Evolutionary conservation across 2,888 invertebrate species (phyloP).

Genomic region (Rhamnusium bicolor): DNA sequence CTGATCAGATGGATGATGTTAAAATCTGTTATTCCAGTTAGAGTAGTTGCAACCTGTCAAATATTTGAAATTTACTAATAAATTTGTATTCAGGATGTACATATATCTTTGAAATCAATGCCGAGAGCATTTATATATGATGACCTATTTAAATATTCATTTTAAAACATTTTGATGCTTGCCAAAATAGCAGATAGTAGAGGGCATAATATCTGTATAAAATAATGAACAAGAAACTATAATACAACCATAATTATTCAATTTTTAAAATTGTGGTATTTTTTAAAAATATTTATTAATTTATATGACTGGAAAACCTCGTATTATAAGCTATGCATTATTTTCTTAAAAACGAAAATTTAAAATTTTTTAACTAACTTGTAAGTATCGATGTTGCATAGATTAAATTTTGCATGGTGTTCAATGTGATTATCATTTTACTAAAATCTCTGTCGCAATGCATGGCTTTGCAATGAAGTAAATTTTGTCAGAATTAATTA

Average conservation of each 20-base stretch:
- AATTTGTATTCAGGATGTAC: not conserved
- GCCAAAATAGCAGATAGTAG: not conserved
- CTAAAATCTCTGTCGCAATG: conserved; percentile 46
- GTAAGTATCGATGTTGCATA: conserved; percentile 18
- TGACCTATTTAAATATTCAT: not conserved
- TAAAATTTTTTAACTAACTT: not conserved
- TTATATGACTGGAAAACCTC: not conserved
- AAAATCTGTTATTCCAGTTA: too few species aligned
- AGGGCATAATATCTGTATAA: not conserved
- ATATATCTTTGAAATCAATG: not conserved
- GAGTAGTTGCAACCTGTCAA: not conserved
- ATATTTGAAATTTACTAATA: not conserved
- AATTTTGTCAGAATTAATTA: conserved; percentile 10
- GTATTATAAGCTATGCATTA: not conserved
- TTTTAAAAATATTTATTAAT: too few species aligned
- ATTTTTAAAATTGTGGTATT: too few species aligned
- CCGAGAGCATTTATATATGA: not conserved
- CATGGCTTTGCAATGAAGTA: conserved; percentile 53
- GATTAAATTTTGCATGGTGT: conserved; percentile 33
- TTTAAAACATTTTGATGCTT: not conserved
- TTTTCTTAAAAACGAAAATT: not conserved
- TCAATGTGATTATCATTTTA: conserved; percentile 25
- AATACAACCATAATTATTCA: too few species aligned
- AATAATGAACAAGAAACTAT: not conserved
- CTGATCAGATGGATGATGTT: too few species aligned